Conservation (phyloP, 2,888 invertebrate genomes). For the Drosophila nr. perissopoda region DNA sequence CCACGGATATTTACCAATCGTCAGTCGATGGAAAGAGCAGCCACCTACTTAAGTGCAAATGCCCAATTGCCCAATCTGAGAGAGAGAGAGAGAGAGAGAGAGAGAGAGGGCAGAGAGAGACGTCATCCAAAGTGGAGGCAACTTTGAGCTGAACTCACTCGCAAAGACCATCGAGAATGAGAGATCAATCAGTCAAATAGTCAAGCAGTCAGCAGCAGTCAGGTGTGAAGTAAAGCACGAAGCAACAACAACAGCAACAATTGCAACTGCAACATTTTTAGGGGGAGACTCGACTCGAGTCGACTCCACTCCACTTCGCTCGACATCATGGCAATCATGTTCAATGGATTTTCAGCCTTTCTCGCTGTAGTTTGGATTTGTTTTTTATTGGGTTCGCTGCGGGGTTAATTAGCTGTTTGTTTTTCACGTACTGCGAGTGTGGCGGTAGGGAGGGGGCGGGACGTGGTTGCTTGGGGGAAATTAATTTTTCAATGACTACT, state of each 20-base stretch:
- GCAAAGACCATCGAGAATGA: constrained; percentile 18
- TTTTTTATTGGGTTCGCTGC: constrained; percentile 39
- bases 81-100: neutral
- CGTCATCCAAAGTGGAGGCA: constrained; percentile 69
- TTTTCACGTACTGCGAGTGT: constrained; percentile 28
- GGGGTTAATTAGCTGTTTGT: constrained; percentile 82
- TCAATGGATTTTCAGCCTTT: constrained; percentile 66
- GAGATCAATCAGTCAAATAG: constrained; percentile 73
- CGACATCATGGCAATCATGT: constrained; percentile 73
- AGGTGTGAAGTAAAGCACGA: constrained; percentile 76
- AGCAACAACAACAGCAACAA: constrained; percentile 6
- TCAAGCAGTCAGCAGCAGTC: constrained; percentile 30
- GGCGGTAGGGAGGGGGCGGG: neutral
- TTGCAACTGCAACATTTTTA: neutral
- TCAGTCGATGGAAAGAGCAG: constrained; percentile 36
- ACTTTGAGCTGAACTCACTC: constrained; percentile 38
- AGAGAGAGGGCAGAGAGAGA: constrained; percentile 37
- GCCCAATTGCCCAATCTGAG: neutral
- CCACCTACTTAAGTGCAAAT: constrained; percentile 51
- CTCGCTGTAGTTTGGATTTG: constrained; percentile 16
- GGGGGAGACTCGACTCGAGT: constrained; percentile 53
- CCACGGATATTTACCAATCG: constrained; percentile 41
- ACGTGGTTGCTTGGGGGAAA: neutral
- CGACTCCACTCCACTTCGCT: neutral
- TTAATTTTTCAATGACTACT: constrained; percentile 83